These are phyloP conservation scores for Dascyllus trimaculatus DNA, from an alignment of 2,113 vertebrate genomes.

Conservation along the genomic window DNA sequence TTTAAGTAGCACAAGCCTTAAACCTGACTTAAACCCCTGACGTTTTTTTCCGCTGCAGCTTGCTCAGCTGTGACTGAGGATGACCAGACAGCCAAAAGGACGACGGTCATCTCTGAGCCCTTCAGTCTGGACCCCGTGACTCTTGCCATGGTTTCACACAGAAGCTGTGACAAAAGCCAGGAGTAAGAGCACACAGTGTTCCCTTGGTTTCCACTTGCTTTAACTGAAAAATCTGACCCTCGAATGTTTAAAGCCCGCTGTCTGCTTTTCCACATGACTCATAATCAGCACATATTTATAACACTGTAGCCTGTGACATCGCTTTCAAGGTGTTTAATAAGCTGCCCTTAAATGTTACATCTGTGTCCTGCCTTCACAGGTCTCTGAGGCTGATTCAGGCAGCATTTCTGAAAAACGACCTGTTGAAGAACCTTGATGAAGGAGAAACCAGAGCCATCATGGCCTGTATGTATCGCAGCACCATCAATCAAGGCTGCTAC, in stretches of 20 bases:
- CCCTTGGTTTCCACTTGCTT: constrained; percentile 16
- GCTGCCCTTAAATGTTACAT: constrained; percentile 8
- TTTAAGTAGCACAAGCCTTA: background rate
- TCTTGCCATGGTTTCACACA: constrained; percentile 65
- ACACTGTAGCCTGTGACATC: background rate
- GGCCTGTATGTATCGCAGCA: constrained; percentile 75
- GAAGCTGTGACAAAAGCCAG: constrained; percentile 80
- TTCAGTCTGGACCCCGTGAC: constrained; percentile 69
- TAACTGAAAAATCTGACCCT: constrained; percentile 4
- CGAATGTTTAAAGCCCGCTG: constrained; percentile 12
- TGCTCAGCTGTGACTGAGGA: constrained; percentile 60
- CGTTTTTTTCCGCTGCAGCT: constrained; percentile 38
- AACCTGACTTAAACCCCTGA: constrained; percentile 3
- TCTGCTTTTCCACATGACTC: constrained; percentile 10
- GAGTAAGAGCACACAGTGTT: constrained; percentile 76
- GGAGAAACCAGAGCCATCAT: constrained; percentile 78
- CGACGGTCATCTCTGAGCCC: constrained; percentile 80
- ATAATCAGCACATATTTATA: constrained; percentile 20
- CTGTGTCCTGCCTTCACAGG: constrained; percentile 58
- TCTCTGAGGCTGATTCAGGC: constrained; percentile 78
- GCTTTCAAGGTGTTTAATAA: constrained; percentile 14
- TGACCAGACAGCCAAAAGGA: constrained; percentile 70
- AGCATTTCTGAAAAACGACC: constrained; percentile 80
- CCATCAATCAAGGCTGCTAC: constrained; percentile 76
- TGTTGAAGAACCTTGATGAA: constrained; percentile 80